phyloP scores from a whole-genome alignment of 2,888 invertebrate species.

The Phyto melanocephala region DNA sequence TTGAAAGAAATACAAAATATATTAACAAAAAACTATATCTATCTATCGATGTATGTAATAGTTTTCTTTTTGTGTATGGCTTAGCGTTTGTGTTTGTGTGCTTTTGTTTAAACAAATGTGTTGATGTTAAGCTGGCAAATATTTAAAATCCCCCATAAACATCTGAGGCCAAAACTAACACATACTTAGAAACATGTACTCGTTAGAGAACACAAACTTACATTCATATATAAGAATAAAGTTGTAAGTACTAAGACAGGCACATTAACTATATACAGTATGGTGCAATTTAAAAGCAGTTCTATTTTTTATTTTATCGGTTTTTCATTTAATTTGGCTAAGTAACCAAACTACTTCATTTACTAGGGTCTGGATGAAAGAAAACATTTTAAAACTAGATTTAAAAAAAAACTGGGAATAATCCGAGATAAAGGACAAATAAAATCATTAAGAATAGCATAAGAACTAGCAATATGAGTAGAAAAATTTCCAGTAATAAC shows the following conservation, averaged over 20 bases:
- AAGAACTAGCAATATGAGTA: no score
- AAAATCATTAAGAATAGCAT: no score
- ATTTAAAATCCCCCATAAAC: slow-evolving; percentile 29
- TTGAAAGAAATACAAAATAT: neutral
- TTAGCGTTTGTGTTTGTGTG: neutral
- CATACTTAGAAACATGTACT: neutral
- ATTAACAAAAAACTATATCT: neutral
- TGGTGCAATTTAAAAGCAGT: no score
- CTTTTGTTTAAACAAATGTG: slow-evolving; percentile 18
- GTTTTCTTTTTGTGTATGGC: neutral
- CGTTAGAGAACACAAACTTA: neutral
- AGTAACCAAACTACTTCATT: no score
- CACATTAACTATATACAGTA: neutral
- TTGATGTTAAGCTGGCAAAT: slow-evolving; percentile 38
- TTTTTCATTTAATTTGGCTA: no score
- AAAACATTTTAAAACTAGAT: no score
- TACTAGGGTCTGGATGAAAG: no score
- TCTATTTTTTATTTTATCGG: no score
- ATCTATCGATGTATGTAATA: neutral
- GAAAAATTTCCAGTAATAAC: no score
- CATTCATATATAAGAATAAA: neutral
- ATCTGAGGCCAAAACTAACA: slow-evolving; percentile 22
- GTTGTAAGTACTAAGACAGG: neutral
- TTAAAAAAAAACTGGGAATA: no score
- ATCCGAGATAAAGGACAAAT: no score